Evolutionary conservation across 2,888 invertebrate species (phyloP).

Genomic region (Eilema depressum): DNA sequence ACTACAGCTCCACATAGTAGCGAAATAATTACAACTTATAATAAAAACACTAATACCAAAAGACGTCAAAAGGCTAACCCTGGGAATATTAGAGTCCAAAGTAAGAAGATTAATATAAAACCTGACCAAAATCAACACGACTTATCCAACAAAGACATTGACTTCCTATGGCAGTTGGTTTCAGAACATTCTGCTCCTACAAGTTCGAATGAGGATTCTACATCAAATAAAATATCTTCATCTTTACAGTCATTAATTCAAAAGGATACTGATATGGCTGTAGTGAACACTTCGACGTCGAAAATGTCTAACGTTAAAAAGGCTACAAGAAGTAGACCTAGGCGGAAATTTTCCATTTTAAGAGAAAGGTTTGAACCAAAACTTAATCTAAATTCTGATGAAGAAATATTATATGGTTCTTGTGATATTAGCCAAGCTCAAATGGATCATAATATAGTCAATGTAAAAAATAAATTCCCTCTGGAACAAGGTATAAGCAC

Average conservation of each 20-base stretch:
- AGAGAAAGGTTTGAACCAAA: conserved; percentile 87
- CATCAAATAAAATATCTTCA: conserved; percentile 73
- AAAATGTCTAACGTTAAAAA: conserved; percentile 79
- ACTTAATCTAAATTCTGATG: conserved; percentile 75
- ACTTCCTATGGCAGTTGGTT: conserved; percentile 81
- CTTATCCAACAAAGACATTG: conserved; percentile 78
- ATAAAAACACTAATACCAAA: conserved; percentile 66
- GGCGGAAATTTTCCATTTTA: conserved; percentile 87
- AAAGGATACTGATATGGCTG: conserved; percentile 68
- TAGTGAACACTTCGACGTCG: conserved; percentile 57
- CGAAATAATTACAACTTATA: conserved; percentile 54
- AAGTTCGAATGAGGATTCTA: conserved; percentile 70
- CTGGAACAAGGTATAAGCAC: conserved; percentile 42
- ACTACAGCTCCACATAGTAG: conserved; percentile 44
- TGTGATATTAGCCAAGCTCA: conserved; percentile 68
- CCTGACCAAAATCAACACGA: conserved; percentile 68
- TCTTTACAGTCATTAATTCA: conserved; percentile 81
- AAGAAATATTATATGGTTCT: conserved; percentile 78
- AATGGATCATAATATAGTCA: conserved; percentile 63
- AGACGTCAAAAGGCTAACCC: conserved; percentile 65
- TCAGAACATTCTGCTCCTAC: conserved; percentile 72
- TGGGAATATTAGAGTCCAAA: conserved; percentile 60
- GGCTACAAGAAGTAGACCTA: conserved; percentile 75
- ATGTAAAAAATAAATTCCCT: conserved; percentile 63
- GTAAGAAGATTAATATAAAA: conserved; percentile 67